phyloP scores from a whole-genome alignment of 2,888 invertebrate species.

The Tridacna gigas region DNA sequence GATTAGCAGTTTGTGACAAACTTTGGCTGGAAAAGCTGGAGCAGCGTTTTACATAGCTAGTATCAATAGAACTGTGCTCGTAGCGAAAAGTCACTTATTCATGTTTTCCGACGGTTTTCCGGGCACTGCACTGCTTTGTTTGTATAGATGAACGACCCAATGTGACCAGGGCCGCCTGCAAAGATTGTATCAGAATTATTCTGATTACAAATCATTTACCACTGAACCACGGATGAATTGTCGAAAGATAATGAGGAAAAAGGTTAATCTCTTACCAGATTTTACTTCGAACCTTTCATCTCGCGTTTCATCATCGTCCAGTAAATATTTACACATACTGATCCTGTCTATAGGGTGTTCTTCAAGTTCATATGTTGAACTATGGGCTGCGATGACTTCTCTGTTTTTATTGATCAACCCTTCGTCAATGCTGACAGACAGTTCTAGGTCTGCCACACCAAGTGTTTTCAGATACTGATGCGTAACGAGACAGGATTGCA shows the following conservation, averaged over 20 bases:
- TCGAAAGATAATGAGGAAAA: background rate
- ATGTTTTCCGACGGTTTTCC: no score
- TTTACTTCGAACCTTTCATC: background rate
- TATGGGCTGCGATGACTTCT: constrained; percentile 60
- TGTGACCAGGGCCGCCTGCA: background rate
- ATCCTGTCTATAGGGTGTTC: constrained; percentile 66
- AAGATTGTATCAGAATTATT: no score
- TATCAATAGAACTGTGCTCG: no score
- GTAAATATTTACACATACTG: constrained; percentile 25
- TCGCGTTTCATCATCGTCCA: background rate
- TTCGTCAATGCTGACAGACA: constrained; percentile 62
- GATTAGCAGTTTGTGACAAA: no score
- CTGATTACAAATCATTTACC: background rate
- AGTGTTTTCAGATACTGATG: constrained; percentile 50
- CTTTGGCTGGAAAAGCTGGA: no score
- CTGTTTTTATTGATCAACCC: constrained; percentile 63
- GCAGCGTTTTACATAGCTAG: no score
- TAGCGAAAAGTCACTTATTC: no score
- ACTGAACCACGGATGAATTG: background rate
- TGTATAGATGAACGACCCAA: no score
- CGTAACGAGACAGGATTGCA: constrained; percentile 64
- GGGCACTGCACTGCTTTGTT: no score
- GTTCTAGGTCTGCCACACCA: constrained; percentile 52
- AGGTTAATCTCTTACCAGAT: background rate
- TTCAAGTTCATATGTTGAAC: constrained; percentile 36